Evolutionary conservation across 2,888 invertebrate species (phyloP), one percentile per base, ranked within the genome.

Genomic region (Macrophya alboannulata): DNA sequence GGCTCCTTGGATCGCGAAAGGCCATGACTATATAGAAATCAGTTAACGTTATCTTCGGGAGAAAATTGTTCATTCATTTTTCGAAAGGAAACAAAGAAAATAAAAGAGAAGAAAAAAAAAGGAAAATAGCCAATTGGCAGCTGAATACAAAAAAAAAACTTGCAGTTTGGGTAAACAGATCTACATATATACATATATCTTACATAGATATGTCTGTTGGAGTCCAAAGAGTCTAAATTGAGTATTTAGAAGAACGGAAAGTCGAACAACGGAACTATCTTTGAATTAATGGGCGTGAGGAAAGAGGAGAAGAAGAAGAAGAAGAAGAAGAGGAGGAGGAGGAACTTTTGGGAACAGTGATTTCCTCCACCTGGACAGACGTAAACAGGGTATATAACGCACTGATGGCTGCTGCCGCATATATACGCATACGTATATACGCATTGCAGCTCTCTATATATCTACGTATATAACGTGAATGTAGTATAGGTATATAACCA

Each of bases 11-110:
- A 97, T 97, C 86, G 96, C 96, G 91, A 97, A 97, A 0, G 97
- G 97, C 97, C 97, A 97, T n/a, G 97, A 97, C 97, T 97, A 95
- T 43, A 95, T n/a, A 95, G 87, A 84, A 87, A 87, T 89, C 87
- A 15, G 45, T 40, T 17, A 0, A n/a, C 0, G 31, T 17, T 1
- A 68, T 55, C 12, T 68, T 68, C 12, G 4, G 37, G 1, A 12
- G 4, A 71, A 71, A 71, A 71, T 71, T 71, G 5, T 48, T 48
- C 4, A 48, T 10, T 48, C 48, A 62, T n/a, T 62, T 21, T n/a
- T 62, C 5, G 62, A n/a, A 62, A 17, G n/a, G 12, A 2, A 0
- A 48, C 0, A 15, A 77, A 51, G n/a, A 51, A 45, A 31, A 31
- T 31, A 31, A 51, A 15, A 0, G 12, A 55, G 1, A 4, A 10